Conservation (phyloP, 1,140 invertebrate species). For the Cotesia vestalis region DNA sequence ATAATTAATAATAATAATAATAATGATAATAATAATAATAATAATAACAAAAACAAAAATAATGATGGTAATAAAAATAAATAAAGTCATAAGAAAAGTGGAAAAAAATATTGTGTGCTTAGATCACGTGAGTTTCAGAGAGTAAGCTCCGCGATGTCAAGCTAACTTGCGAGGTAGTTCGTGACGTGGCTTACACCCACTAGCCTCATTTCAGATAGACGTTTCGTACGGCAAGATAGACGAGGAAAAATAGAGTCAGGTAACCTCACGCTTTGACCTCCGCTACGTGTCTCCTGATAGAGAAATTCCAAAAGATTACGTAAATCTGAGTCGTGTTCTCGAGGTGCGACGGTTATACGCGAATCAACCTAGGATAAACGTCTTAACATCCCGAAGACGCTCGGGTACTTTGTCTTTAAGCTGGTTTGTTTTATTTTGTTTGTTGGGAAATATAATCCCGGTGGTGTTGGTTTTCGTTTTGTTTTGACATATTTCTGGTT, state of each 20-base stretch:
- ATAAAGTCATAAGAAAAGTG: neutral
- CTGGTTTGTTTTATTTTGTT: no score
- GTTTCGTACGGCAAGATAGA: neutral
- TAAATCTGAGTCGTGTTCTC: slow-evolving; percentile 31
- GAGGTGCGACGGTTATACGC: neutral
- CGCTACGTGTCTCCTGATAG: slow-evolving; percentile 29
- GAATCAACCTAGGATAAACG: neutral
- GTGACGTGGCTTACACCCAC: slow-evolving; percentile 22
- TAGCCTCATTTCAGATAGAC: slow-evolving; percentile 27
- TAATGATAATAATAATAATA: no score
- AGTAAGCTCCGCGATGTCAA: slow-evolving; percentile 10
- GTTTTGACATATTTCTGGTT: no score
- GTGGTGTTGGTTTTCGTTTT: no score
- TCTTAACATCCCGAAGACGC: neutral
- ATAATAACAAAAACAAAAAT: no score
- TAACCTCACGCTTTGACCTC: slow-evolving; percentile 36
- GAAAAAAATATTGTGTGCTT: neutral
- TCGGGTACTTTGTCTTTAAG: no score
- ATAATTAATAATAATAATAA: no score
- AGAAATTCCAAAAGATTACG: slow-evolving; percentile 38
- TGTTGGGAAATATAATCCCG: no score
- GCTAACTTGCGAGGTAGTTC: slow-evolving; percentile 15
- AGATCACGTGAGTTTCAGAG: slow-evolving; percentile 3
- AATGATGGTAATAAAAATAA: neutral
- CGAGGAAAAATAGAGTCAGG: neutral